A percentile compares a stretch with the other conserved stretches of the same genome.
These are phyloP conservation scores for Mesorhabditis spiculigera DNA, from an alignment of 2,888 invertebrate genomes.

Conservation along the genomic window DNA sequence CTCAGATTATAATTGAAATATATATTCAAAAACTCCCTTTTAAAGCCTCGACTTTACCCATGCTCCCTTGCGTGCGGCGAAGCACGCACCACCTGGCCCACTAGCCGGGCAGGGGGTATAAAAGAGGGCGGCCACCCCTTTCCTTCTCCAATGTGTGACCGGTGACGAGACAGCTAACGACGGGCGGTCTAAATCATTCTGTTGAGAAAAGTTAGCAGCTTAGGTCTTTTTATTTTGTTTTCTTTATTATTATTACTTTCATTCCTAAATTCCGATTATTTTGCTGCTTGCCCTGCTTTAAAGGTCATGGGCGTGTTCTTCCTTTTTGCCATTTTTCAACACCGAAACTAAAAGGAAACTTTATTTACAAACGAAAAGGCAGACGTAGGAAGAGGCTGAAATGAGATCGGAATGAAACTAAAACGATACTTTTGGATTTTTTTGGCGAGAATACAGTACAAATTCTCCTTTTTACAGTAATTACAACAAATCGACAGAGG, in stretches of 20 bases:
- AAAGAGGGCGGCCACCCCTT: not conserved
- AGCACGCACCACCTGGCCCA: not conserved
- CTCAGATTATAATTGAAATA: too few species aligned
- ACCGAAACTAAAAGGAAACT: too few species aligned
- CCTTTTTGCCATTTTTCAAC: not conserved
- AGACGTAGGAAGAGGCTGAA: too few species aligned
- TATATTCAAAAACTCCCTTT: too few species aligned
- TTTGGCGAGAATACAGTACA: too few species aligned
- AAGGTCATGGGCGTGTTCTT: not conserved
- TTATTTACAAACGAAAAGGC: too few species aligned
- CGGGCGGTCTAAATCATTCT: slow-evolving; percentile 1
- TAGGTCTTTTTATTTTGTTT: not conserved
- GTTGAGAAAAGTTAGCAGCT: slow-evolving; percentile 3
- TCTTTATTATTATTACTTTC: not conserved
- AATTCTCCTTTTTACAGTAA: too few species aligned
- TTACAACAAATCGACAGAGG: too few species aligned
- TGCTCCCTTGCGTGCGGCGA: not conserved
- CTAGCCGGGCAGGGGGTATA: not conserved
- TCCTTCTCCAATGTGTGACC: not conserved
- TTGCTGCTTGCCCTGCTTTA: not conserved
- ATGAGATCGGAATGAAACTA: too few species aligned
- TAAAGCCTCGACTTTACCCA: too few species aligned
- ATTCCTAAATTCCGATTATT: not conserved
- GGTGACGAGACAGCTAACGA: slow-evolving; percentile 4
- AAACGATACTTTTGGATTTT: too few species aligned